Evolutionary conservation across 1,140 invertebrate genomes (phyloP).

Genomic region (Fopius arisanus): DNA sequence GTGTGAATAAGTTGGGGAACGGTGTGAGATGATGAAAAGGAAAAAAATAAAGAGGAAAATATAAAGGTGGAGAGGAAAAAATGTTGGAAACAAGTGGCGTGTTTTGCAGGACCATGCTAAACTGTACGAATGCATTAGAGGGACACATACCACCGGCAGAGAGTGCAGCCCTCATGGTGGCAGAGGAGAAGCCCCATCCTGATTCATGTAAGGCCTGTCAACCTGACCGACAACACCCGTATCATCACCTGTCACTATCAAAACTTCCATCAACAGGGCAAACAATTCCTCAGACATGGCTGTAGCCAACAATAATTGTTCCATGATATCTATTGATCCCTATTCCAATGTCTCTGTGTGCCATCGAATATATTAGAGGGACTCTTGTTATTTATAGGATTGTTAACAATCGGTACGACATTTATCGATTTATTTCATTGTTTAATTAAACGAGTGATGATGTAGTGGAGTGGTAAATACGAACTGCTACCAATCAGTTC

Average conservation of each 20-base stretch:
- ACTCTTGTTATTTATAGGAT: neutral
- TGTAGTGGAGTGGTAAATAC: neutral
- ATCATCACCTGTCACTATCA: conserved; percentile 43
- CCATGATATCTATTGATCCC: neutral
- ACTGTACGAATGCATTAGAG: conserved; percentile 84
- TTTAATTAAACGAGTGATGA: neutral
- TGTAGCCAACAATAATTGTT: conserved; percentile 29
- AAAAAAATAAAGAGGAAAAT: conserved; percentile 38
- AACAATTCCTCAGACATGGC: conserved; percentile 44
- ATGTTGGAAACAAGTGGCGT: conserved; percentile 60
- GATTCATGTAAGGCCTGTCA: conserved; percentile 77
- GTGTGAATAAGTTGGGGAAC: neutral
- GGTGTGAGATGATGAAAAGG: conserved; percentile 29
- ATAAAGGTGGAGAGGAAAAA: conserved; percentile 52
- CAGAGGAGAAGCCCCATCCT: conserved; percentile 80
- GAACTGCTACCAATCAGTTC: too few species aligned
- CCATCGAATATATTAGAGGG: neutral
- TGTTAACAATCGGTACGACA: neutral
- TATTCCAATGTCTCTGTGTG: neutral
- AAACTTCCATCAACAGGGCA: conserved; percentile 38
- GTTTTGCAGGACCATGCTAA: conserved; percentile 84
- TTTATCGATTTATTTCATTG: neutral
- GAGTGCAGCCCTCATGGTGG: conserved; percentile 77
- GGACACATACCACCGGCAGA: conserved; percentile 78
- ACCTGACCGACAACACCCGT: conserved; percentile 37